Conservation (phyloP, 2,113 vertebrate species). For the Sarotherodon lohbergeri region DNA sequence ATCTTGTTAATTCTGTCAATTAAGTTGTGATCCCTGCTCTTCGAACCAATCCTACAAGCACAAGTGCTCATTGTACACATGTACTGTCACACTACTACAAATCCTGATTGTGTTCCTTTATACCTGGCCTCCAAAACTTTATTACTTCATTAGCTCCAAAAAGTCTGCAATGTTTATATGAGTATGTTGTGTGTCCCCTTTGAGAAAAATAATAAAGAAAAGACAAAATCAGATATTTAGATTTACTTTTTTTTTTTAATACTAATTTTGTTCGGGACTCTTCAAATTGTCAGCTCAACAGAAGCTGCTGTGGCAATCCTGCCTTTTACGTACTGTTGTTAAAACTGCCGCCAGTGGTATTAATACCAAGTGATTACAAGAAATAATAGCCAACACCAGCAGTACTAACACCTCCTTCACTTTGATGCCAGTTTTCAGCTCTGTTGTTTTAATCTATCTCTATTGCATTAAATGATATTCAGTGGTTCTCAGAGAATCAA, state of each 20-base stretch:
- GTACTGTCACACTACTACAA: background rate
- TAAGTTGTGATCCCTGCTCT: background rate
- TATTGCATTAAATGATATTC: background rate
- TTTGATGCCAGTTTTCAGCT: background rate
- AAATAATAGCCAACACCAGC: background rate
- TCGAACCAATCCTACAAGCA: background rate
- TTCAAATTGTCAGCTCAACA: background rate
- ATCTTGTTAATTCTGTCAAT: constrained; percentile 22
- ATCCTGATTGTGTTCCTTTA: background rate
- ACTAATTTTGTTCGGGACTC: background rate
- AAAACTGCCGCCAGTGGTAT: background rate
- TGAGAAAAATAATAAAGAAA: background rate
- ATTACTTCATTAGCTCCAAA: background rate
- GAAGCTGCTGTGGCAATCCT: background rate
- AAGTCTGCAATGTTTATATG: background rate
- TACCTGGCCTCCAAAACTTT: background rate
- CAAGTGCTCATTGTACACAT: background rate
- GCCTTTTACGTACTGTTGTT: background rate
- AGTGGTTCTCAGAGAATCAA: background rate
- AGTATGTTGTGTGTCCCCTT: background rate
- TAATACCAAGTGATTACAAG: background rate
- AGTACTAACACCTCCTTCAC: background rate
- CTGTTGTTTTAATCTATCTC: background rate
- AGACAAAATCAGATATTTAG: background rate
- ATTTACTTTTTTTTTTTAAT: accelerated